A percentile compares a stretch with the other conserved stretches of the same genome.
These are phyloP conservation scores for Lithodes maja DNA, from an alignment of 2,888 invertebrate species.

Conservation along the genomic window DNA sequence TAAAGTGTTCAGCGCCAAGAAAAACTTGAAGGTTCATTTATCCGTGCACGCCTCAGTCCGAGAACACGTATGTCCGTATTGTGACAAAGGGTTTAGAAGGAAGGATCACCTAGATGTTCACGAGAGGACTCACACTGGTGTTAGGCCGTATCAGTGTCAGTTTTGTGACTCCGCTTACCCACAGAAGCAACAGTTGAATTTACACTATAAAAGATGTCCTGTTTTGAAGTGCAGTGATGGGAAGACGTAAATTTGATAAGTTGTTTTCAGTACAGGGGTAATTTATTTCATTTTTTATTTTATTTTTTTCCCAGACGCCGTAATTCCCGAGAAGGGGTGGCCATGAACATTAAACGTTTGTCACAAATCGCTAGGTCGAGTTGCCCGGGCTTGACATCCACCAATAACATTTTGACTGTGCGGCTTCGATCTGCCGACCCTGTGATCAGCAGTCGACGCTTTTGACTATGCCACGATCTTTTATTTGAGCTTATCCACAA, in stretches of 20 bases:
- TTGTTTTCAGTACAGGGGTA: too few species aligned
- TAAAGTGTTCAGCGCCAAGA: conserved; percentile 48
- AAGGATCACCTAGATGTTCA: conserved; percentile 61
- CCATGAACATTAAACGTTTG: too few species aligned
- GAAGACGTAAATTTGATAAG: neutral
- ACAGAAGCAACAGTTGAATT: conserved; percentile 56
- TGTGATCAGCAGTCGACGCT: too few species aligned
- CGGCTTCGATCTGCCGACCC: too few species aligned
- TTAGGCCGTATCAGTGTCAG: conserved; percentile 52
- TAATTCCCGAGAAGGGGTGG: too few species aligned
- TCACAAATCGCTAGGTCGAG: too few species aligned
- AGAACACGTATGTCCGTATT: conserved; percentile 52
- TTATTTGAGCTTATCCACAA: too few species aligned
- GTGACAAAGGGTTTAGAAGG: conserved; percentile 60
- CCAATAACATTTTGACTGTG: too few species aligned
- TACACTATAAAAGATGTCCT: conserved; percentile 42
- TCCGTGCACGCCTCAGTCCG: conserved; percentile 32
- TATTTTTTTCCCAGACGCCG: too few species aligned
- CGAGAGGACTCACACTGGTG: conserved; percentile 63
- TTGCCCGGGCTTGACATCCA: too few species aligned
- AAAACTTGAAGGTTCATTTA: conserved; percentile 53
- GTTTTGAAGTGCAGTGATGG: conserved; percentile 26
- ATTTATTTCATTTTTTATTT: too few species aligned
- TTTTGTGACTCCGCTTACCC: conserved; percentile 59
- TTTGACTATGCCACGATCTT: too few species aligned